Percentiles rank a stretch among this genome's conserved stretches.
phyloP scores from a whole-genome alignment of 1,140 invertebrate genomes.

The Drosophila repleta region DNA sequence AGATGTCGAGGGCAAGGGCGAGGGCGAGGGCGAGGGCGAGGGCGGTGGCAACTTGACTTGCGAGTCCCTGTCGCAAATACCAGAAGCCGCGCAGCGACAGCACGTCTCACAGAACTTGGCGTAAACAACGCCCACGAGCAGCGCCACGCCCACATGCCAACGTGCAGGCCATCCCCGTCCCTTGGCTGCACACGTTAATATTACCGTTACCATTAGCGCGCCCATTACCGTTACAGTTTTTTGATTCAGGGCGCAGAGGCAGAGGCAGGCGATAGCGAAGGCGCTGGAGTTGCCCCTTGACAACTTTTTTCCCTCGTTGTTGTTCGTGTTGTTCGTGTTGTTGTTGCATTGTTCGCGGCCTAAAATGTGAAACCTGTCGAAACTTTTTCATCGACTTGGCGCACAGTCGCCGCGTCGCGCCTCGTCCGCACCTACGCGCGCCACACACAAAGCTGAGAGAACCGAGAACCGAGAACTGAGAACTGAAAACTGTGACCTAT shows the following conservation, averaged over 20 bases:
- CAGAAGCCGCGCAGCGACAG: conserved; percentile 12
- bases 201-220: conserved; percentile 33
- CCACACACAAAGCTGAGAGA: conserved; percentile 41
- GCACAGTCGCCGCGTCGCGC: conserved; percentile 7
- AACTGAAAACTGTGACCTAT: conserved; percentile 14
- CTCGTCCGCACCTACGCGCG: conserved; percentile 30
- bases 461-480: conserved; percentile 1
- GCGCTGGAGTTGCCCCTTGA: conserved; percentile 8
- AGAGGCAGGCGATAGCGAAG: not conserved
- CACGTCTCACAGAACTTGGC: not conserved
- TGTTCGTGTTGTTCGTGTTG: conserved; percentile 18
- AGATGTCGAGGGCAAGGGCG: conserved; percentile 22
- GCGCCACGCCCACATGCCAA: conserved; percentile 17
- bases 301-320: conserved; percentile 8
- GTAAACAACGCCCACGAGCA: conserved; percentile 12
- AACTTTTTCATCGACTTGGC: conserved; percentile 52
- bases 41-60: conserved; percentile 26
- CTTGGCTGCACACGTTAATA: not conserved
- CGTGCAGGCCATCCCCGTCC: too few relatives aligned
- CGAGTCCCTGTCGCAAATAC: conserved; percentile 3
- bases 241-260: conserved; percentile 16
- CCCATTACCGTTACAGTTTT: conserved; percentile 31
- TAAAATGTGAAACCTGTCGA: conserved; percentile 57
- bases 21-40: conserved; percentile 10
- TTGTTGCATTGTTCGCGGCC: conserved; percentile 43